phyloP scores from a whole-genome alignment of 1,140 invertebrate species.

The Battus philenor region DNA sequence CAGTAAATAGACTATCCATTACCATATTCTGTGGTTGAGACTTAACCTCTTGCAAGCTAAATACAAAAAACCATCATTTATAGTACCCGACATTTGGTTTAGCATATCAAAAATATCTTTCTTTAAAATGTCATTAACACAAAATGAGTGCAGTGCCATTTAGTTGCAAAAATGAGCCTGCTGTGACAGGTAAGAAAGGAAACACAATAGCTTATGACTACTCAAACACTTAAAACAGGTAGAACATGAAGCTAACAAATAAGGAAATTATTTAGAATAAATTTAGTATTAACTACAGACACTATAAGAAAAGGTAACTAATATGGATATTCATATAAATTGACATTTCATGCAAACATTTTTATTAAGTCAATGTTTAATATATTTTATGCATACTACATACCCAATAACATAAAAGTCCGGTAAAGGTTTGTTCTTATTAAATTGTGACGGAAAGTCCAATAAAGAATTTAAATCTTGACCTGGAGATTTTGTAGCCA shows the following conservation, averaged over 20 bases:
- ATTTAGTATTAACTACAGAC: background rate
- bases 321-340: background rate
- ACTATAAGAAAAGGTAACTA: background rate
- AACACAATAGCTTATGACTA: no score
- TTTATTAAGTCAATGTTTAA: background rate
- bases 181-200: no score
- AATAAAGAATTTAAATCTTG: constrained; percentile 82
- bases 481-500: constrained; percentile 84
- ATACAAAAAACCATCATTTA: constrained; percentile 33
- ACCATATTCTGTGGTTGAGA: constrained; percentile 90
- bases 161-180: no score
- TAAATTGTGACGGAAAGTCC: constrained; percentile 78
- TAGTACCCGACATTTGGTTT: no score
- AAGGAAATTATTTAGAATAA: background rate
- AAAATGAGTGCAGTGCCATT: no score
- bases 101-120: no score
- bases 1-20: constrained; percentile 87
- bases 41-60: constrained; percentile 92
- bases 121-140: no score
- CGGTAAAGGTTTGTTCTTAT: constrained; percentile 78
- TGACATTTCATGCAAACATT: background rate
- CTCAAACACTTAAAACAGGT: no score
- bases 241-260: no score
- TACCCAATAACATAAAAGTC: constrained; percentile 91
- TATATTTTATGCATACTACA: constrained; percentile 24